A percentile compares a stretch with the other conserved stretches of the same genome.
phyloP scores from a whole-genome alignment of 2,888 invertebrate species.

The Terebella lapidaria region DNA sequence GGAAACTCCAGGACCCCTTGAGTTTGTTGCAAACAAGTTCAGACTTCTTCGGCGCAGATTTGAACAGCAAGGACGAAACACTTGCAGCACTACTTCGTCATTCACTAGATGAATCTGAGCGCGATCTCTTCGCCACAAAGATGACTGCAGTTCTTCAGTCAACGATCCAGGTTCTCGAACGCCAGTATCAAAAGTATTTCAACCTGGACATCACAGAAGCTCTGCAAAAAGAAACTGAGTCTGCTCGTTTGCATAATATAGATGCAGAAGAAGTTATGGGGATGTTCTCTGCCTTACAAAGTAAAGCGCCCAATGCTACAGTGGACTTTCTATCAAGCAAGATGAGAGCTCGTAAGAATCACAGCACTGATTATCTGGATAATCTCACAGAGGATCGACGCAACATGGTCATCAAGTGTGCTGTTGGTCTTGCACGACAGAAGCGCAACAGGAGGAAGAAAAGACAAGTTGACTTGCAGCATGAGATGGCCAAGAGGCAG shows the following conservation, averaged over 20 bases:
- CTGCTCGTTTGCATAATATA: conserved; percentile 13
- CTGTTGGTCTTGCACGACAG: not conserved
- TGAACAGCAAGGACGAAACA: not conserved
- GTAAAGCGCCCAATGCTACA: conserved; percentile 9
- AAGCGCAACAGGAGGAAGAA: not conserved
- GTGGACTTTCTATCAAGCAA: conserved; percentile 1
- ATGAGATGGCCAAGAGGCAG: conserved; percentile 1
- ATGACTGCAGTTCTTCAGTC: not conserved
- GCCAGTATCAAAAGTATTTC: conserved; percentile 18
- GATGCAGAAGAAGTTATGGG: conserved; percentile 16
- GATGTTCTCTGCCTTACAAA: conserved; percentile 8
- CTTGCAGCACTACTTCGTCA: not conserved
- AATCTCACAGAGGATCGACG: not conserved
- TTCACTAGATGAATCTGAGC: not conserved
- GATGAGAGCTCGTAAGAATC: conserved; percentile 2
- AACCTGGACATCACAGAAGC: conserved; percentile 13
- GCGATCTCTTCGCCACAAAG: not conserved
- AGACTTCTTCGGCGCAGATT: not conserved
- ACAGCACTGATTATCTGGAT: not conserved
- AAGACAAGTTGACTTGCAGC: not conserved
- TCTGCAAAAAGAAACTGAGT: conserved; percentile 13
- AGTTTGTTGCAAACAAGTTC: not conserved
- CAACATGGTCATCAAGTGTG: not conserved
- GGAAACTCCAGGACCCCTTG: not conserved
- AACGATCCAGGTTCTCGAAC: conserved; percentile 9